phyloP scores from a whole-genome alignment of 2,113 vertebrate genomes.

The Vidua macroura region DNA sequence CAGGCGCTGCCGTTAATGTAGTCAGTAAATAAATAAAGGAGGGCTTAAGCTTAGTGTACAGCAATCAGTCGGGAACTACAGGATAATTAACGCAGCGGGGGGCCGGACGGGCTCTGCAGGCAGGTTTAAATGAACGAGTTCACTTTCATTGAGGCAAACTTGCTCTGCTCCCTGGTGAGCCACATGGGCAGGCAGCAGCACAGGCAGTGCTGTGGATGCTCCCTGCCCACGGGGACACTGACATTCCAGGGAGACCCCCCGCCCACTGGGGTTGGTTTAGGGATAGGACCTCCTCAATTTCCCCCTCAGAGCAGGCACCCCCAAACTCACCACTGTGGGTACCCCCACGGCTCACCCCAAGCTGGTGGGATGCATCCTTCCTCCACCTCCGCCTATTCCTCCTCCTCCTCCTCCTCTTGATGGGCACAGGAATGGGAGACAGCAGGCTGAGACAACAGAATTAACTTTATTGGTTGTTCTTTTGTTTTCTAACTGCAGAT shows the following conservation, averaged over 20 bases:
- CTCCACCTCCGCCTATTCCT: neutral
- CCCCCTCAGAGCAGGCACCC: neutral
- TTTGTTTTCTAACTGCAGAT: conserved; percentile 92
- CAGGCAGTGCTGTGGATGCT: neutral
- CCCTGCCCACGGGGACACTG: fast-evolving
- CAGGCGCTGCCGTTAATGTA: conserved; percentile 74
- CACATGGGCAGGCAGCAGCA: neutral
- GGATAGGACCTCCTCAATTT: fast-evolving
- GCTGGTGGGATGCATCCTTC: neutral
- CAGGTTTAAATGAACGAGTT: conserved; percentile 78
- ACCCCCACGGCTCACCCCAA: neutral
- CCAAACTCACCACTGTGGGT: neutral
- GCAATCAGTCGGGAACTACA: conserved; percentile 78
- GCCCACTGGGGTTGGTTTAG: fast-evolving
- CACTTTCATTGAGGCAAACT: conserved; percentile 71
- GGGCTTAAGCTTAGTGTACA: conserved; percentile 78
- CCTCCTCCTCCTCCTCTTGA: neutral
- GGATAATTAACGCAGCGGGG: conserved; percentile 79
- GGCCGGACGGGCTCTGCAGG: conserved; percentile 64
- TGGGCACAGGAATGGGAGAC: neutral
- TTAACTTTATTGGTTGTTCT: conserved; percentile 83
- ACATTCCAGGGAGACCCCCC: neutral
- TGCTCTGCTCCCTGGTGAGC: conserved; percentile 54
- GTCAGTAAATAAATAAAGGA: conserved; percentile 84
- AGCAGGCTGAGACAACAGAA: conserved; percentile 75